Conservation (phyloP, 2,797 vertebrate genomes). For the Picus viridis region DNA sequence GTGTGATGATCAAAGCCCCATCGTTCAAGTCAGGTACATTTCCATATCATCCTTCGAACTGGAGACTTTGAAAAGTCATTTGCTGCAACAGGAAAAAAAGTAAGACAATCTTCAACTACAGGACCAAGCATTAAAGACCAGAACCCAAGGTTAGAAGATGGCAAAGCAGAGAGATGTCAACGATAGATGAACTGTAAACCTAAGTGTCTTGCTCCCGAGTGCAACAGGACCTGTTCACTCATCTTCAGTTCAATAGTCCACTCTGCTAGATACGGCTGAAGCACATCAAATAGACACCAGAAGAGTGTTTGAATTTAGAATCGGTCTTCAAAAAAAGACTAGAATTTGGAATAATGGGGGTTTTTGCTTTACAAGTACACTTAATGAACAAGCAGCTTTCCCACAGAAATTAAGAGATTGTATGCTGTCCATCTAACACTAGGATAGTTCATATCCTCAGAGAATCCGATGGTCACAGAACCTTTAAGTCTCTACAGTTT, state of each 20-base stretch:
- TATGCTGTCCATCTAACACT: not conserved
- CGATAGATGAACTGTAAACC: not conserved
- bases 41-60: constrained; percentile 22
- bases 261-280: not conserved
- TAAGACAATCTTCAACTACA: not conserved
- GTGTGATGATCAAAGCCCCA: constrained; percentile 48
- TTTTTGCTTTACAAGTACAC: not conserved
- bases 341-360: constrained; percentile 19
- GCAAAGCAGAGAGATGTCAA: constrained; percentile 25
- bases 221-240: constrained; percentile 30
- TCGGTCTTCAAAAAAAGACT: not conserved
- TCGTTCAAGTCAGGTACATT: constrained; percentile 6
- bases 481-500: constrained; percentile 22
- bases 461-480: not conserved
- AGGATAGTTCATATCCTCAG: not conserved
- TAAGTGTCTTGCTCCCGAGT: constrained; percentile 60
- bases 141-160: constrained; percentile 21
- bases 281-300: constrained; percentile 4
- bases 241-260: not conserved
- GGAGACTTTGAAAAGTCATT: constrained; percentile 41
- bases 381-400: constrained; percentile 41
- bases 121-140: constrained; percentile 52
- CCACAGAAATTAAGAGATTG: not conserved
- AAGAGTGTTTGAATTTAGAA: not conserved
- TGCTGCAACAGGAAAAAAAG: not conserved